Base-by-base conservation (phyloP, 2,113 vertebrate species). In the Ramphastos sulfuratus region DNA sequence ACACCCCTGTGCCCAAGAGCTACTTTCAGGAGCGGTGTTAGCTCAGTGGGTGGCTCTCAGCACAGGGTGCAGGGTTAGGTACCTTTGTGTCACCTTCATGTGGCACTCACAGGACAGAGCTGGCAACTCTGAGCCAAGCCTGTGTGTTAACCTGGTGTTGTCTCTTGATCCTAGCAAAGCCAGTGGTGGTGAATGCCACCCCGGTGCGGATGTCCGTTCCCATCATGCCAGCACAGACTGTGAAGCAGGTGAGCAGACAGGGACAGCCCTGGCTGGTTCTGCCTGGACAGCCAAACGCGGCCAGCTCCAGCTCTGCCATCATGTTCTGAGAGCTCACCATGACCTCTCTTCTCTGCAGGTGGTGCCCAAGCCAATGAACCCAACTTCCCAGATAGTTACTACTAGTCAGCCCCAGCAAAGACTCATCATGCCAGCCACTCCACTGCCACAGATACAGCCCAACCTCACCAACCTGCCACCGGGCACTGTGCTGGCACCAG, bases 371-470 rank as follows among this genome's bases (percentile, higher is more conserved):
- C 98, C 99, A 5, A 94, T 99, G 76, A 98, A 98, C 50, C 96
- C 98, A 52, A 78, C 98, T 60, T 95, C 99, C 39, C 99, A 99
- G 78, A 98, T 99, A 28, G 98, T 99, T n/a, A 98, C 98, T 80
- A 98, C 98, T 30, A 98, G 97, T 90, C 99, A 99, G 95, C 98
- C 98, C 17, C 99, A 99, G 87, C 99, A 99, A 65, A 98, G 99
- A 50, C 98, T 99, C 42, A 99, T 99, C 95, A 99, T 99, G 99
- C 99, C 99, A 42, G 99, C 99, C 35, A 99, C 99, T 6, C 98
- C 99, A 37, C 98, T 99, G 75, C 98, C 99, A 46, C 99, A 99
- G 95, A 99, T 99, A 85, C 99, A 99, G 94, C 99, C 99, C 79
- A 99, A 99, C 97, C 98, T 99, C 94, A 99, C 99, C 60, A 99